Evolutionary conservation across 92 coral and sea anemone species (phyloP), one percentile per base, ranked within the genome.

Genomic region (Epizoanthus scotinus): DNA sequence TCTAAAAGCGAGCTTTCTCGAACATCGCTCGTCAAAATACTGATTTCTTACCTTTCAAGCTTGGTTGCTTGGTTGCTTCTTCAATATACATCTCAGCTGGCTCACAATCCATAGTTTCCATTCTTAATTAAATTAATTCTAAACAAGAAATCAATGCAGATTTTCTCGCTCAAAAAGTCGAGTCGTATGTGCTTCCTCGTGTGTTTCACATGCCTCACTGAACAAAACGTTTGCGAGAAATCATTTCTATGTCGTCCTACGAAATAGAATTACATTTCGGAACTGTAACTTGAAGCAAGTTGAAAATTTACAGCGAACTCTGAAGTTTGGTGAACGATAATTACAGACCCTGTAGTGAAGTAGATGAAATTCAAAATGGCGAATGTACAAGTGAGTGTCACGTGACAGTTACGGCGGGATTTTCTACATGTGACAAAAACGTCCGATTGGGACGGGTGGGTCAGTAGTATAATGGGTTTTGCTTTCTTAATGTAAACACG

Each of bases 341-440:
- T 75, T 75, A 75, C 81, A 75, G 81, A 31, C 81, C 69, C 38
- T 75, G 22, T 17, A 75, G 18, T n/a, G 63, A 55, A 36, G 36
- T 6, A 36, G 5, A 10, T 22, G 34, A 73, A 72, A 73, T 31
- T 53, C 81, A 75, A 75, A 29, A 75, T 75, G 81, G 81, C 67
- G 81, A 40, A 56, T 38, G 56, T 67, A 58, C 53, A 8, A 38
- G 58, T 17, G 17, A 75, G 34, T 38, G 67, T 75, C 81, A 75
- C 81, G 81, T 75, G 81, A 75, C 53, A 75, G 18, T 58, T 75
- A 75, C 21, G 68, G 81, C 81, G 81, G 81, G 81, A 59, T 75
- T 75, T 58, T 55, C 15, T 20, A 64, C 2, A 29, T 25, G 47
- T 64, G 38, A 64, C 70, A 29, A 64, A 17, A 64, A 17, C 31